Base-by-base conservation (phyloP, 2,888 invertebrate species). In the Altica lythri region DNA sequence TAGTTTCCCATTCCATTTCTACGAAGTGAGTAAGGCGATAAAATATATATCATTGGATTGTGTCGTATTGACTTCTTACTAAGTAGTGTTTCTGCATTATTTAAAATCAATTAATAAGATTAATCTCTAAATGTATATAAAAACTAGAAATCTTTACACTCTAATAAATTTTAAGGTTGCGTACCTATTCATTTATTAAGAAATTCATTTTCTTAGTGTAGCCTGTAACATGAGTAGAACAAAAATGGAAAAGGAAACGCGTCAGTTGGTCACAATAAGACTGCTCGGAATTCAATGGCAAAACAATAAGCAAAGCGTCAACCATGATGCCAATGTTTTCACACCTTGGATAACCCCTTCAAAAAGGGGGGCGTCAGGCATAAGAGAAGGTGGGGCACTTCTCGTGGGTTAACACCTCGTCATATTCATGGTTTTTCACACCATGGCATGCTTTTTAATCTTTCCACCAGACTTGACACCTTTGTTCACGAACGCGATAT, bases 331-430 rank as follows among this genome's bases (percentile, higher is more conserved):
- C 46, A 61, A 60, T 63, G 60, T 65, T 69, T 69, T 68, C 68
- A 69, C 69, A 69, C 69, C 68, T 68, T 68, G 62, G 63, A 61
- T 66, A 68, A 67, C 68, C 66, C 68, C 46, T 68, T 47, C 29
- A 35, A 10, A 27, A n/a, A 34, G 16, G 34, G 42, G 42, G 42
- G 42, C 47, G 34, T 27, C 27, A 50, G 46, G 34, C 43, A 42
- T 35, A 22, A 30, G 30, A 30, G 9, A 3, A 44, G 48, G 52
- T 52, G 52, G 56, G 45, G 43, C 53, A n/a, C 45, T 10, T 48
- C 38, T 48, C 22, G 37, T 40, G 47, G 40, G 53, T 57, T 57
- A 48, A 53, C 56, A 53, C 56, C 56, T 57, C 56, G 49, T 46
- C 42, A 9, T 51, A 50, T 51, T 48, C 55, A 47, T 43, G 49